phyloP scores from a whole-genome alignment of 2,797 vertebrate species.

The Pampus argenteus region DNA sequence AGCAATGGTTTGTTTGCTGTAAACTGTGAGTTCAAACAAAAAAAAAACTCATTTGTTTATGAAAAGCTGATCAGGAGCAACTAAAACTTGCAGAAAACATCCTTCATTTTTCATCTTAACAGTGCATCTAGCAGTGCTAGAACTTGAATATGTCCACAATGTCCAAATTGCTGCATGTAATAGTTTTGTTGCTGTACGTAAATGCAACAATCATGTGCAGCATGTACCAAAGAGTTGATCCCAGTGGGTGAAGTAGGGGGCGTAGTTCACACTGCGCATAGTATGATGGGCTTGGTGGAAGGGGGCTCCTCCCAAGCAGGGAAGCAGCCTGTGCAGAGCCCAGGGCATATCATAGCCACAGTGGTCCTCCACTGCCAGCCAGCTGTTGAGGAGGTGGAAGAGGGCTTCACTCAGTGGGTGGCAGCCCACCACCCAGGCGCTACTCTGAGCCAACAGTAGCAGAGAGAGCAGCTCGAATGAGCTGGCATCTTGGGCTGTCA shows the following conservation, averaged over 20 bases:
- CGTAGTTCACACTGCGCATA: conserved; percentile 73
- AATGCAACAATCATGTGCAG: neutral
- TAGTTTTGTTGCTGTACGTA: neutral
- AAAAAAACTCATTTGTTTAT: too few relatives aligned
- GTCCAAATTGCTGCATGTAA: neutral
- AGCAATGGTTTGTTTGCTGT: too few relatives aligned
- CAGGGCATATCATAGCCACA: conserved; percentile 84
- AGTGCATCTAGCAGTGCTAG: too few relatives aligned
- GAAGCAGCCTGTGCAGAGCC: conserved; percentile 78
- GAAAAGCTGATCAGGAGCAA: too few relatives aligned
- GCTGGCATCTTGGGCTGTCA: conserved; percentile 82
- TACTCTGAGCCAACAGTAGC: conserved; percentile 76
- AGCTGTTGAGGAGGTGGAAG: conserved; percentile 85
- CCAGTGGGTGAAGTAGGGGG: conserved; percentile 88
- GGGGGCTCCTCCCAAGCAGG: conserved; percentile 80
- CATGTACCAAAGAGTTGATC: conserved; percentile 83
- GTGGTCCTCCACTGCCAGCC: conserved; percentile 86
- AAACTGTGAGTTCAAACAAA: too few relatives aligned
- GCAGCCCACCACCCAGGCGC: conserved; percentile 72
- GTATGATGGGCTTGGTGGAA: conserved; percentile 83
- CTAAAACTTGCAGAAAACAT: too few relatives aligned
- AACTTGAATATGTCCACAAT: too few relatives aligned
- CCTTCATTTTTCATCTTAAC: too few relatives aligned
- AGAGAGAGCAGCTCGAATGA: conserved; percentile 79
- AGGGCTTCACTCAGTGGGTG: conserved; percentile 82